Percentiles rank a stretch among this genome's conserved stretches.
These are phyloP conservation scores for Eurystomus gularis DNA, from an alignment of 2,113 vertebrate species.

Conservation along the genomic window DNA sequence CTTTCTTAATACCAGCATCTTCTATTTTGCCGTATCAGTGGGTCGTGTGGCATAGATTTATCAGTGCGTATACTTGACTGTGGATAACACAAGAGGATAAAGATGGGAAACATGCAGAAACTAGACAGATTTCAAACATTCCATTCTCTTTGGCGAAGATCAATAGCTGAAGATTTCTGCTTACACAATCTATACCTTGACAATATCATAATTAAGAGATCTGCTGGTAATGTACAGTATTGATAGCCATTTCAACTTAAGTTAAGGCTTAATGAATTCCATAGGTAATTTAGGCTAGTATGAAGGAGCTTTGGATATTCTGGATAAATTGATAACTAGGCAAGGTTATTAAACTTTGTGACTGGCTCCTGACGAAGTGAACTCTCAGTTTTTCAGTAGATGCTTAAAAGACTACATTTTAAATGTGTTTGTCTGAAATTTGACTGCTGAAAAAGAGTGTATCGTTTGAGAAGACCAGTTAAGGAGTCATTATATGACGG, in stretches of 20 bases:
- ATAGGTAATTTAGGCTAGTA: neutral
- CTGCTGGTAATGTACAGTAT: neutral
- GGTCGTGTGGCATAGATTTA: neutral
- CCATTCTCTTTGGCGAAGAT: neutral
- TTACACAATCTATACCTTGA: neutral
- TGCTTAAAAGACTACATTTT: neutral
- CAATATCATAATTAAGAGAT: neutral
- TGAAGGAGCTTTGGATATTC: neutral
- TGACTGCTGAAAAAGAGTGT: neutral
- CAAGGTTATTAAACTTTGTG: slow-evolving; percentile 1
- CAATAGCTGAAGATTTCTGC: neutral
- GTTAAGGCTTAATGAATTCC: neutral
- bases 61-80: neutral
- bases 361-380: neutral
- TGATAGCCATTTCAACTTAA: neutral
- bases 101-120: neutral
- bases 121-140: neutral
- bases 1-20: neutral
- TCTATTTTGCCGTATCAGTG: neutral
- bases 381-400: neutral
- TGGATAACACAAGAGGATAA: neutral
- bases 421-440: neutral
- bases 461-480: neutral
- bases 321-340: neutral
- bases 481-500: neutral